Percentiles rank a stretch among this genome's conserved stretches.
Evolutionary conservation across 2,797 vertebrate genomes (phyloP).

Genomic region (Saguinus oedipus): DNA sequence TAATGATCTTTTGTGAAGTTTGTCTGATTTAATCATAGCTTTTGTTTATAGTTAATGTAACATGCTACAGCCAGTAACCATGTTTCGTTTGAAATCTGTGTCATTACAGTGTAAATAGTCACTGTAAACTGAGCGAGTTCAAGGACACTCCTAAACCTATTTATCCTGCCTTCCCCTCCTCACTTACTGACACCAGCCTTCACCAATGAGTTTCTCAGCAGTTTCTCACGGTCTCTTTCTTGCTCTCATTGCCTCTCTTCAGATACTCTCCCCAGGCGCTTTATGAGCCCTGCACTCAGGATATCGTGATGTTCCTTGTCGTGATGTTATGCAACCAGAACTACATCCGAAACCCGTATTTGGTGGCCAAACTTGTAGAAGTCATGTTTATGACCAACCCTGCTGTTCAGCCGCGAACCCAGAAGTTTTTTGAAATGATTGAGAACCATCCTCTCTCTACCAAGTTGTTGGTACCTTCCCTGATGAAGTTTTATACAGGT

Average conservation of each 20-base stretch:
- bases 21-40: neutral
- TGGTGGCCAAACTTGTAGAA: conserved; percentile 98
- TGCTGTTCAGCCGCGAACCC: conserved; percentile 96
- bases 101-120: neutral
- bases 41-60: neutral
- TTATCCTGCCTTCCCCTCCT: accelerated
- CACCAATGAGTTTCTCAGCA: accelerated
- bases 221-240: neutral
- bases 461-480: conserved; percentile 95
- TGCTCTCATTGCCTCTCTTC: neutral
- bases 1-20: neutral
- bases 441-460: conserved; percentile 96
- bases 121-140: no score
- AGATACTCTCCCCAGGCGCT: conserved; percentile 99
- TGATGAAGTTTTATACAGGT: conserved; percentile 99
- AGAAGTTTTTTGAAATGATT: conserved; percentile 99
- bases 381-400: conserved; percentile 99
- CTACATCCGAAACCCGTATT: conserved; percentile 98
- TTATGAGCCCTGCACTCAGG: conserved; percentile 98
- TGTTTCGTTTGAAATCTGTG: neutral
- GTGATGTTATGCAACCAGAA: conserved; percentile 99
- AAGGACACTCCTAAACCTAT: accelerated
- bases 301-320: conserved; percentile 96
- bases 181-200: accelerated
- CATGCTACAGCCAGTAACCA: neutral